Base-by-base conservation (phyloP, 1,140 invertebrate genomes). In the Anthonomus grandis region DNA sequence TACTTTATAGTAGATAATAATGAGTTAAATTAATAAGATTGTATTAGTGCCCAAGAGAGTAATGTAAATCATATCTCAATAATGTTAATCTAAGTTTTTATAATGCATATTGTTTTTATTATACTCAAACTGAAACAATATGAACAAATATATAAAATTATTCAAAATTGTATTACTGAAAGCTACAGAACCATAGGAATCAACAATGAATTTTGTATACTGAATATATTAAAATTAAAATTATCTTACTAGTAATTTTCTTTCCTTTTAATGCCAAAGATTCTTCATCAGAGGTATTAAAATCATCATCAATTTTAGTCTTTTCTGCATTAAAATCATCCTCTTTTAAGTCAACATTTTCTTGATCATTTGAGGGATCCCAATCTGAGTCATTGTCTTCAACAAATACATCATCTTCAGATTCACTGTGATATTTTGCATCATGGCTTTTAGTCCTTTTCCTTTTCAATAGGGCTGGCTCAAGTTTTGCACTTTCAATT, bases 311-410 rank as follows among this genome's bases (percentile, higher is more conserved):
- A 1, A 10, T 21, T 17, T 44, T 21, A 10, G 21, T 2, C 1
- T 44, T 9, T 4, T 24, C 17, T 13, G 17, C 36, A 13, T 24
- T 42, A 15, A 21, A 39, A 2, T 41, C 21, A 37, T 12, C 18
- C 37, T 38, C 17, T 13, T 9, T 9, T 18, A 1, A 21, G n/a
- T n/a, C 27, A 13, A n/a, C n/a, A n/a, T n/a, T n/a, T 13, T 15
- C n/a, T 13, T 53, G 6, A 19, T 50, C 37, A 9, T 50, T 50
- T 17, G 27, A 1, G 15, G 55, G 55, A 23, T 49, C 47, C 46
- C 55, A 57, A 45, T 57, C 55, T 9, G 47, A 57, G 21, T 57
- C 55, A 36, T 57, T 38, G 13, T 49, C 54, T n/a, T 22, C 22
- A 1, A 10, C 42, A 45, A 36, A 57, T 1, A n/a, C 9, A 17